Percentiles rank a stretch among this genome's conserved stretches.
Evolutionary conservation across 2,888 invertebrate genomes (phyloP).

Genomic region (Pilophorus perplexus): DNA sequence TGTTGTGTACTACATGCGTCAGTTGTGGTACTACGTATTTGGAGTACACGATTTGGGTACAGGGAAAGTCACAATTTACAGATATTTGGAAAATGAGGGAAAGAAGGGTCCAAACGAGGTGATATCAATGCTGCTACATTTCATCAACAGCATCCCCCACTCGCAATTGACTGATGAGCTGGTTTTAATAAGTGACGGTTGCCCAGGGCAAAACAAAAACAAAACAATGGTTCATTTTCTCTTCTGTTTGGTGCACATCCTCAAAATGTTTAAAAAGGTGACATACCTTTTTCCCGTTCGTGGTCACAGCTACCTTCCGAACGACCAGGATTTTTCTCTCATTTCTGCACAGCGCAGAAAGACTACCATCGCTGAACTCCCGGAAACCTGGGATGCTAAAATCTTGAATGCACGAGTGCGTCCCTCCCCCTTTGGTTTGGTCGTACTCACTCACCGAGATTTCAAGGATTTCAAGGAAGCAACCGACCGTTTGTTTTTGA

Average conservation of each 20-base stretch:
- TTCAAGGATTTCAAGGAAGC: slow-evolving; percentile 21
- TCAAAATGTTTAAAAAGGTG: slow-evolving; percentile 8
- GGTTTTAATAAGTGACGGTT: neutral
- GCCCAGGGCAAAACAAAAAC: neutral
- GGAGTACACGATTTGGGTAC: slow-evolving; percentile 9
- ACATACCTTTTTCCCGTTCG: slow-evolving; percentile 5
- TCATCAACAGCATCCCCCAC: neutral
- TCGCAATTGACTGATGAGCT: neutral
- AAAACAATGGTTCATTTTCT: slow-evolving; percentile 1
- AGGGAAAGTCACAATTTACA: neutral
- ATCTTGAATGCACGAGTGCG: slow-evolving; percentile 3
- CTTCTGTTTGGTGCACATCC: slow-evolving; percentile 8
- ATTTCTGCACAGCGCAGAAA: neutral
- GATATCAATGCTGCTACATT: neutral
- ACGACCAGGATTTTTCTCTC: slow-evolving; percentile 4
- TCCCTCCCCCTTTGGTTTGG: slow-evolving; percentile 12
- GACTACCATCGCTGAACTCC: neutral
- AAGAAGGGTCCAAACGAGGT: no score
- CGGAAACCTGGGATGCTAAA: slow-evolving; percentile 10
- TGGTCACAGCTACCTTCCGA: slow-evolving; percentile 10
- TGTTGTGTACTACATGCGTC: slow-evolving; percentile 5
- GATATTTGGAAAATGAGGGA: neutral
- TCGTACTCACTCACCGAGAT: slow-evolving; percentile 13
- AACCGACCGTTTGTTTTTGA: no score
- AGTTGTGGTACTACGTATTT: slow-evolving; percentile 11